Percentiles rank a stretch among this genome's conserved stretches.
These are phyloP conservation scores for Auanema sp. DNA, from an alignment of 2,888 invertebrate species.

Conservation along the genomic window DNA sequence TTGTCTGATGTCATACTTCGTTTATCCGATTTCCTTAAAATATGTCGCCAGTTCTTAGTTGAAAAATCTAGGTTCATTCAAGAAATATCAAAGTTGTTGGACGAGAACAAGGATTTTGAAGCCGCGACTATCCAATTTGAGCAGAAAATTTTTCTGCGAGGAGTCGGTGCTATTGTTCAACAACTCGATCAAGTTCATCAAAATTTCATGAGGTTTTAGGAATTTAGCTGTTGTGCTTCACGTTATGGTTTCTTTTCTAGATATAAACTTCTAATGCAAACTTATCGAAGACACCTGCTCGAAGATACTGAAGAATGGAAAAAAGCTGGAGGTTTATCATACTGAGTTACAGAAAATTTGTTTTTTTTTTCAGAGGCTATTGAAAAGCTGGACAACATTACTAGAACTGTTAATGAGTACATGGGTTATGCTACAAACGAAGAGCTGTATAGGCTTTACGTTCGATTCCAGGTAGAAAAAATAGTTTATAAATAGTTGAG, in stretches of 20 bases:
- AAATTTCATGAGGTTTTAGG: slow-evolving; percentile 44
- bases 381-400: slow-evolving; percentile 44
- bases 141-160: slow-evolving; percentile 41
- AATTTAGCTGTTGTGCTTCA: neutral
- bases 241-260: slow-evolving; percentile 9
- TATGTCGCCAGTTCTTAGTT: slow-evolving; percentile 45
- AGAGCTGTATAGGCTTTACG: slow-evolving; percentile 45
- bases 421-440: slow-evolving; percentile 50
- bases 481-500: neutral
- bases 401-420: slow-evolving; percentile 48
- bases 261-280: slow-evolving; percentile 57
- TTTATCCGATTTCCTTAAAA: slow-evolving; percentile 54
- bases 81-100: slow-evolving; percentile 39
- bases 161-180: slow-evolving; percentile 47
- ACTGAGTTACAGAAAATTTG: neutral
- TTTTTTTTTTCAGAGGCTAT: slow-evolving; percentile 42
- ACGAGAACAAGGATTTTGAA: slow-evolving; percentile 58
- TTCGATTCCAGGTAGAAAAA: slow-evolving; percentile 44
- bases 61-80: slow-evolving; percentile 46
- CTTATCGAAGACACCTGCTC: slow-evolving; percentile 45
- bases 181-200: slow-evolving; percentile 54
- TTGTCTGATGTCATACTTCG: slow-evolving; percentile 42
- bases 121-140: slow-evolving; percentile 53
- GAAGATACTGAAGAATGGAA: slow-evolving; percentile 30
- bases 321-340: slow-evolving; percentile 27